These are phyloP conservation scores for Nasonia longicornis DNA, from an alignment of 1,140 invertebrate genomes.

Conservation along the genomic window DNA sequence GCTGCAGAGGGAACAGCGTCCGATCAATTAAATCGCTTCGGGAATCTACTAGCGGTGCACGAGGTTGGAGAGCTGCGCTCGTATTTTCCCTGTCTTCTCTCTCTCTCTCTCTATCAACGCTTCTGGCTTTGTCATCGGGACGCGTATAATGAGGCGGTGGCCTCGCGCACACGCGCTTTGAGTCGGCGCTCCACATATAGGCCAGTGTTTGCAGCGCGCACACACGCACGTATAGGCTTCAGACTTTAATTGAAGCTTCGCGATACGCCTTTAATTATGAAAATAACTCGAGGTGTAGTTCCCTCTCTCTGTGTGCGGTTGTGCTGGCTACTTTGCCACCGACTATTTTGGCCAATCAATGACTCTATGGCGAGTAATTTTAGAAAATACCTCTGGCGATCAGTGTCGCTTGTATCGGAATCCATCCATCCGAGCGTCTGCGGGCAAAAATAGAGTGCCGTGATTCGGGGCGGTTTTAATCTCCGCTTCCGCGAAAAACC, in stretches of 20 bases:
- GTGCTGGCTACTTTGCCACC: not conserved
- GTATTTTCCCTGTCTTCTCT: not conserved
- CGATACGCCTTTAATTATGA: constrained; percentile 19
- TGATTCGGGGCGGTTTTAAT: no score
- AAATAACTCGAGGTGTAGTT: not conserved
- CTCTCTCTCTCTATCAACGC: constrained; percentile 33
- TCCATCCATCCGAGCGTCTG: no score
- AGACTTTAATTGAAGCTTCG: constrained; percentile 30
- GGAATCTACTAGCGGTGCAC: constrained; percentile 27
- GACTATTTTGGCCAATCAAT: no score
- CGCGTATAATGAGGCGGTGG: constrained; percentile 43
- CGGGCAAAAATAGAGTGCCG: no score
- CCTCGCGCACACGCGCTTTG: constrained; percentile 8
- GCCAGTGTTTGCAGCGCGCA: constrained; percentile 4
- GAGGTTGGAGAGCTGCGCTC: not conserved
- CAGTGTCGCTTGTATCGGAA: no score
- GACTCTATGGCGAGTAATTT: no score
- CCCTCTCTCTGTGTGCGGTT: not conserved
- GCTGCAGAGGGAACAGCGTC: not conserved
- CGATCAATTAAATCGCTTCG: constrained; percentile 54
- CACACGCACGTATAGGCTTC: not conserved
- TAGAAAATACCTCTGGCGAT: no score
- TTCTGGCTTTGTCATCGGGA: constrained; percentile 15
- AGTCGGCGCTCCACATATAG: constrained; percentile 4
- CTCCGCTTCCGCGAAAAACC: no score